Base-by-base conservation (phyloP, 2,888 invertebrate species). In the Merodon equestris region DNA sequence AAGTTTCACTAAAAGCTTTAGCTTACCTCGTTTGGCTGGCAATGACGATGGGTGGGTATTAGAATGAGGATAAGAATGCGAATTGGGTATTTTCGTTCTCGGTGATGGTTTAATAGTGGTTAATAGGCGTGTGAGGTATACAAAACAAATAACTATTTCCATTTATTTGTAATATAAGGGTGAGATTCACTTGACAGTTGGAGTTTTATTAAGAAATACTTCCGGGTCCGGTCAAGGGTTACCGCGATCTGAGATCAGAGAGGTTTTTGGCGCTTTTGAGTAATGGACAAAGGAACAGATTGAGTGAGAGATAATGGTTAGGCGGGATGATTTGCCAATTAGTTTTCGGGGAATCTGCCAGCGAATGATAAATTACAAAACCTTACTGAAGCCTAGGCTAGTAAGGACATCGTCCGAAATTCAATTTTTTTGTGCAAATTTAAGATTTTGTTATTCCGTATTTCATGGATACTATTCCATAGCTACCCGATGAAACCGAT, bases 1-100 rank as follows among this genome's bases (percentile, higher is more conserved):
- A 58, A 58, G 57, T 50, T 45, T 56, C 51, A 57, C 64, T 64
- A 58, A 72, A 64, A 64, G 72, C 36, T 51, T 34, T 63, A 71
- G n/a, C 36, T 71, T 10, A 15, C 42, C 10, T 19, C 9, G 48
- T 40, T 47, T 44, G 1, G 14, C 15, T 45, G 14, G 18, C 12
- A 1, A 12, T n/a, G 48, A 14, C 19, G 36, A 19, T 13, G 54
- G 36, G 13, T 38, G 42, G 27, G 27, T 7, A 27, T 27, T 27
- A 4, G 27, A 27, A 27, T 27, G 2, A 27, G 27, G 27, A 2
- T 27, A n/a, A n/a, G 27, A 7, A 2, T 27, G 7, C 27, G 27
- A 27, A 27, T 27, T 27, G 27, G 27, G 7, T 27, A n/a, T n/a
- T n/a, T n/a, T 48, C 44, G 18, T 44, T 9, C 58, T 58, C 19